Base-by-base conservation (phyloP, 1,140 invertebrate genomes). In the Thaumetopoea pityocampa region DNA sequence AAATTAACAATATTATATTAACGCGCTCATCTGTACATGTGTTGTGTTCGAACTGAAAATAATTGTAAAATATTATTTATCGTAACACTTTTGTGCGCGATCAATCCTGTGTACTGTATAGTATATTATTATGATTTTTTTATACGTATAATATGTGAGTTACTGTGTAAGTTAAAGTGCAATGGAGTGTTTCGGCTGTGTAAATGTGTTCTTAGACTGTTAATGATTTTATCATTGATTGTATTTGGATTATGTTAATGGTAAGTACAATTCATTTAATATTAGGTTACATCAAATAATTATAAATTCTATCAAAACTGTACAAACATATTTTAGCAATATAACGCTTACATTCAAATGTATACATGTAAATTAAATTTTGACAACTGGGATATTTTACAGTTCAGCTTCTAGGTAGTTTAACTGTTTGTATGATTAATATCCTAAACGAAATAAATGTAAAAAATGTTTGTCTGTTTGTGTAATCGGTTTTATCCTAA, bases 221-320 rank as follows among this genome's bases (percentile, higher is more conserved):
- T 51, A 18, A 44, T 24, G 45, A 32, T 36, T 35, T 30, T 51
- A 34, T 46, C 28, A 29, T 51, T 45, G 43, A 37, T 60, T 51
- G 48, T 45, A 40, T 37, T 22, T 18, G 45, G 57, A 56, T 44
- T 49, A 52, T 51, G 20, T 28, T 33, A 18, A 56, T 60, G 57
- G 57, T 56, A 26, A 60, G 49, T 47, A 14, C n/a, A 18, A 23
- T 12, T n/a, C n/a, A n/a, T n/a, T n/a, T n/a, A n/a, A n/a, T n/a
- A n/a, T n/a, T n/a, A n/a, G n/a, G n/a, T n/a, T n/a, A n/a, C n/a
- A n/a, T n/a, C n/a, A n/a, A n/a, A n/a, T n/a, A n/a, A n/a, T n/a
- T n/a, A n/a, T n/a, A n/a, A n/a, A n/a, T n/a, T n/a, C n/a, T n/a
- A n/a, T n/a, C n/a, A n/a, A n/a, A n/a, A n/a, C n/a, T n/a, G n/a